Evolutionary conservation across 2,797 vertebrate species (phyloP).

Genomic region (Pithecia hirsuta): DNA sequence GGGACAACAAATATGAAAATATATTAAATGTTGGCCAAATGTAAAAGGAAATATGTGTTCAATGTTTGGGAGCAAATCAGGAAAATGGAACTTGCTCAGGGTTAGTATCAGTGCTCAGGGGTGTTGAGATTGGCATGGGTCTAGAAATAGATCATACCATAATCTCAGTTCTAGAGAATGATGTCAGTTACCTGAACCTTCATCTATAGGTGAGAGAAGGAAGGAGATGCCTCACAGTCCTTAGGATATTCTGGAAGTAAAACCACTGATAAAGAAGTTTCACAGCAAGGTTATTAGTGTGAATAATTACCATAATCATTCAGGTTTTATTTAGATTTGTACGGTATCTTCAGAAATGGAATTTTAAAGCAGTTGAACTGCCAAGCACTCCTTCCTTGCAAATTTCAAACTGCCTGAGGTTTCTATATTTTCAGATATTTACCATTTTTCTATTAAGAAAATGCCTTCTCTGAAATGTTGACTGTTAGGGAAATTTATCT

Average conservation of each 20-base stretch:
- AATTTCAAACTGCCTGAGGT: constrained; percentile 54
- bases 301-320: constrained; percentile 37
- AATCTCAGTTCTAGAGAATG: neutral
- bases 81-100: neutral
- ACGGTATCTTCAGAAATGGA: constrained; percentile 19
- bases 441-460: constrained; percentile 68
- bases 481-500: constrained; percentile 61
- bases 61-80: neutral
- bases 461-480: constrained; percentile 58
- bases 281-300: constrained; percentile 19
- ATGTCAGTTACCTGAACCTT: constrained; percentile 30
- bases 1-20: neutral
- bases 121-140: neutral
- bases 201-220: constrained; percentile 48
- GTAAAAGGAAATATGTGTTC: neutral
- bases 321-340: constrained; percentile 53
- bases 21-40: neutral
- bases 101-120: neutral
- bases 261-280: constrained; percentile 19
- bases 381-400: neutral
- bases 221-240: neutral
- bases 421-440: constrained; percentile 57
- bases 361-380: constrained; percentile 52
- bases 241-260: neutral
- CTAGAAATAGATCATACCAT: neutral